Base-by-base conservation (phyloP, 64 coral and sea anemone genomes). In the Actinia tenebrosa region DNA sequence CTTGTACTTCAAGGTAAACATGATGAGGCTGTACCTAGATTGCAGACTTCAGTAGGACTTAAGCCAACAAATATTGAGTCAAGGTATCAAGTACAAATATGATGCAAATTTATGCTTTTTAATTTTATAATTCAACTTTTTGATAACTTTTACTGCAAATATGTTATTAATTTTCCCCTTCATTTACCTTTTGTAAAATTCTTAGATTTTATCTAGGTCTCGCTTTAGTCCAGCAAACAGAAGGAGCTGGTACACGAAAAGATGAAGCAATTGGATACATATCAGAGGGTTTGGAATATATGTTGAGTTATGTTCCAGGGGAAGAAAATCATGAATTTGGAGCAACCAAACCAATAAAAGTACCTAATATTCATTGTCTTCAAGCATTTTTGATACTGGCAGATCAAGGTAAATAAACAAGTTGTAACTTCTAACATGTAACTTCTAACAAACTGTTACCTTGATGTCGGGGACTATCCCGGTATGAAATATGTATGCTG, bases 1-100 rank as follows among this genome's bases (percentile, higher is more conserved):
- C 91, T 99, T 50, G 87, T 99, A 60, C 53, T 99, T 7, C 93
- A 99, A 95, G 86, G 89, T 64, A 99, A 99, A 26, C 69, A 84
- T 83, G 85, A 89, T 11, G 97, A 99, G 68, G 97, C 93, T 89
- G 86, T 95, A 43, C 85, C 27, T 18, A 87, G 86, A 26, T 66
- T 99, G 47, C 88, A 93, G 86, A 78, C 95, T 66, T 86, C 93
- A 84, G 88, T 93, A 17, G 93, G 97, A 19, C 89, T 95, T 46
- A 99, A 95, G 50, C 97, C 97, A 17, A 92, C 86, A 18, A 92
- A 89, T 50, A 22, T 91, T 55, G 97, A 99, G 19, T 92, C 90
- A 80, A 99, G 97, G 97, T 99, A 81, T 22, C 16, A 46, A 18
- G 13, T 46, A 54, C 25, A 85, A 61, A 78, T 55, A 55, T 55